phyloP scores from a whole-genome alignment of 2,113 vertebrate genomes.

The Gobio gobio region DNA sequence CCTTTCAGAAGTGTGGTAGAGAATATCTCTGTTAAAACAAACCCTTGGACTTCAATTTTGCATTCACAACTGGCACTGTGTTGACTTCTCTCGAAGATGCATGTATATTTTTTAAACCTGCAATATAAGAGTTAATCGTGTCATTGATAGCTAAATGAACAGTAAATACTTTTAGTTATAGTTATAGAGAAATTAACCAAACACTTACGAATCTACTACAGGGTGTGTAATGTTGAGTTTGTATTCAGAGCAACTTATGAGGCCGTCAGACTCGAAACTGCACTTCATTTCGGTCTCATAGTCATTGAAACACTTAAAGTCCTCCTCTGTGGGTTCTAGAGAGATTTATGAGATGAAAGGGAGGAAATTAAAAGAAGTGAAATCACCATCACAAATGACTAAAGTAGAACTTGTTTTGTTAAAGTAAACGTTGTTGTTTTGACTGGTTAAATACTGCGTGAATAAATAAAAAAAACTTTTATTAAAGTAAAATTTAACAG shows the following conservation, averaged over 20 bases:
- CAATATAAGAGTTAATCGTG: neutral
- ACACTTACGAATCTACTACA: fast-evolving
- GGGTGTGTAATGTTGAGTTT: conserved; percentile 44
- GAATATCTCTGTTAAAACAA: fast-evolving
- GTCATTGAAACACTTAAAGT: conserved; percentile 65
- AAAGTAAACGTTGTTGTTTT: neutral
- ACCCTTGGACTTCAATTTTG: neutral
- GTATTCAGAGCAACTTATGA: conserved; percentile 62
- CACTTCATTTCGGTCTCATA: conserved; percentile 43
- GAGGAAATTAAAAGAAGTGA: neutral
- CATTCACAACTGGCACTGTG: conserved; percentile 54
- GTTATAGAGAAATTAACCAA: neutral
- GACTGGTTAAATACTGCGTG: neutral
- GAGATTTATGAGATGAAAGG: neutral
- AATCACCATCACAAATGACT: neutral
- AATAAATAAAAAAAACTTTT: too few species aligned
- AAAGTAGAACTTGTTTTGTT: neutral
- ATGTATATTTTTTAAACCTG: neutral
- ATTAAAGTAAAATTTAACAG: too few species aligned
- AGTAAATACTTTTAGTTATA: neutral
- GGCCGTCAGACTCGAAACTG: conserved; percentile 9
- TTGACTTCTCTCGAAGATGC: conserved; percentile 20
- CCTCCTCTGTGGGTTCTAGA: neutral
- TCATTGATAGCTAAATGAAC: neutral
- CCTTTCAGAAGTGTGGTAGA: conserved; percentile 28